Evolutionary conservation across 2,797 vertebrate genomes (phyloP).

Genomic region (Tamandua tetradactyla): DNA sequence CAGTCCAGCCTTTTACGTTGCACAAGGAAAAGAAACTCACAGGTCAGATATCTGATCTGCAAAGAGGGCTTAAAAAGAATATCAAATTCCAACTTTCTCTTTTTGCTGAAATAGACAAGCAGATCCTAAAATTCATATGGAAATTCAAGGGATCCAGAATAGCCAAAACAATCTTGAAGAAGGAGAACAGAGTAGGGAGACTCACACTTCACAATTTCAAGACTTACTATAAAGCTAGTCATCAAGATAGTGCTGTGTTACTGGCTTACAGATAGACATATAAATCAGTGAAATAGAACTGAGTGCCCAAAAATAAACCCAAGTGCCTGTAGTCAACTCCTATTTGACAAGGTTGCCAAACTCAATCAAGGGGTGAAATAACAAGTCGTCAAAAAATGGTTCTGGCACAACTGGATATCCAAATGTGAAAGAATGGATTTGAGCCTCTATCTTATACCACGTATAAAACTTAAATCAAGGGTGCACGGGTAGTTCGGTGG

Average conservation of each 20-base stretch:
- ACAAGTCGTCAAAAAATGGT: neutral
- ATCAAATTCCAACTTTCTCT: neutral
- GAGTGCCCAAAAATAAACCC: neutral
- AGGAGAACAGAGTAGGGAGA: neutral
- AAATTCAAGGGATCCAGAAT: neutral
- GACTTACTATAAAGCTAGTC: neutral
- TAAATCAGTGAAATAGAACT: neutral
- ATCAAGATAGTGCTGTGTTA: neutral
- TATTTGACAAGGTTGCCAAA: neutral
- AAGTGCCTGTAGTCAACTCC: neutral
- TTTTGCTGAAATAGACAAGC: neutral
- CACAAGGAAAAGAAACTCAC: neutral
- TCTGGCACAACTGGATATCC: neutral
- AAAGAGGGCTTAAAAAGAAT: neutral
- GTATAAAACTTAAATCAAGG: neutral
- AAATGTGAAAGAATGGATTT: neutral
- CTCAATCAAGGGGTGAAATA: neutral
- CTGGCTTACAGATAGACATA: neutral
- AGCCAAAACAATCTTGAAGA: neutral
- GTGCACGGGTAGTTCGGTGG: too few relatives aligned
- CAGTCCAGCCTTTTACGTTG: neutral
- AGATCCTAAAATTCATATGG: neutral
- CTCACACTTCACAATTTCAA: neutral
- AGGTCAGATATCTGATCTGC: neutral
- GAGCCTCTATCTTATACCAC: neutral